phyloP scores from a whole-genome alignment of 2,797 vertebrate species.

The Sternotherus odoratus region DNA sequence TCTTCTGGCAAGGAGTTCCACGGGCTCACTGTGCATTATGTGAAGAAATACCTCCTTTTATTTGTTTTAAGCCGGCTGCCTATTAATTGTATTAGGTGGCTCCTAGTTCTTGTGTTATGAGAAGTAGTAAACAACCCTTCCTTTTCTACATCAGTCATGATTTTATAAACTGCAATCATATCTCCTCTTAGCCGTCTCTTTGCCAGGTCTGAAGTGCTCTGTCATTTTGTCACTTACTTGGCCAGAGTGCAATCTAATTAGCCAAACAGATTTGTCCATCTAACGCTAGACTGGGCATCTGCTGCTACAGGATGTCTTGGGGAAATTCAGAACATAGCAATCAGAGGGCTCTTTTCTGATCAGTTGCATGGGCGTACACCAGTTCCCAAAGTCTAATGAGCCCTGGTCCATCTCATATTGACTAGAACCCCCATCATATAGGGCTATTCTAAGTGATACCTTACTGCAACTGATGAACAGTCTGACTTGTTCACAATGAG shows the following conservation, averaged over 20 bases:
- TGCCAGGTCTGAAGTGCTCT: accelerated
- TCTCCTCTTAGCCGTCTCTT: no score
- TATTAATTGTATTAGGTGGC: no score
- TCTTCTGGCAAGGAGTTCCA: no score
- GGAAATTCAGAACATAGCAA: not conserved
- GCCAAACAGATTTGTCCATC: not conserved
- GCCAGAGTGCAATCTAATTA: not conserved
- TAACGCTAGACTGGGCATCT: not conserved
- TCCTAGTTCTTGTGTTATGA: no score
- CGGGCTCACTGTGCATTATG: no score
- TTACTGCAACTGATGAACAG: constrained; percentile 68
- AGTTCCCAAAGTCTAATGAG: not conserved
- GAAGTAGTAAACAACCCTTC: no score
- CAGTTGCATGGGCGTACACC: not conserved
- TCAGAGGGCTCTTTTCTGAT: not conserved
- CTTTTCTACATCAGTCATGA: no score
- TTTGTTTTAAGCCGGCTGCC: no score
- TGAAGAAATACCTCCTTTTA: no score
- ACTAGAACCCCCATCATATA: not conserved
- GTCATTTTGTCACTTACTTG: not conserved
- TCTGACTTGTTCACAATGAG: constrained; percentile 21
- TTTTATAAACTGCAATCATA: no score
- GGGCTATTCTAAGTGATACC: not conserved
- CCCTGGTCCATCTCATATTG: no score
- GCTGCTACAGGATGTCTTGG: not conserved